Evolutionary conservation across 2,888 invertebrate genomes (phyloP).

Genomic region (Yponomeuta sedellus): DNA sequence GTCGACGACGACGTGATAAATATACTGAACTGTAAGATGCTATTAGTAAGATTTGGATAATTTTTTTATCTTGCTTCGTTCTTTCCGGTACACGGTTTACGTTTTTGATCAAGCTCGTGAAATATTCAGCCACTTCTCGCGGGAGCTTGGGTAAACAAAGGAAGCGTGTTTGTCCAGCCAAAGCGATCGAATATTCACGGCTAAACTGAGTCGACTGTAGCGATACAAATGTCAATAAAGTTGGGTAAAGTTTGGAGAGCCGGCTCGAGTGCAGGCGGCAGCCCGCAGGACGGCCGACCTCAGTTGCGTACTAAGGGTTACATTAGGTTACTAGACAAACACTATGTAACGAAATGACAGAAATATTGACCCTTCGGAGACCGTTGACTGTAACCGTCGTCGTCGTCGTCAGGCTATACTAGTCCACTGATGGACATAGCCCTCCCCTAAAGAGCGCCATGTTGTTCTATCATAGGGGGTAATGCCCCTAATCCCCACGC

Average conservation of each 20-base stretch:
- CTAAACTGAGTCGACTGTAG: background rate
- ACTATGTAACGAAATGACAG: too few relatives aligned
- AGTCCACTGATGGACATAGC: too few relatives aligned
- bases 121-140: background rate
- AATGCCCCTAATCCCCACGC: too few relatives aligned
- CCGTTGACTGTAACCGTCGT: too few relatives aligned
- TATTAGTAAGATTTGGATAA: background rate
- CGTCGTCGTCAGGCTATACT: too few relatives aligned
- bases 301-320: background rate
- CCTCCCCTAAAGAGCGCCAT: too few relatives aligned
- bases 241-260: background rate
- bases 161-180: background rate
- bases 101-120: background rate
- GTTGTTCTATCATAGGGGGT: too few relatives aligned
- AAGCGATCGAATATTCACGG: conserved; percentile 2
- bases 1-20: too few relatives aligned
- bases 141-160: background rate
- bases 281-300: background rate
- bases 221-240: conserved; percentile 1
- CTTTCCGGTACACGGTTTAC: background rate
- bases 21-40: too few relatives aligned
- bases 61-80: conserved; percentile 10
- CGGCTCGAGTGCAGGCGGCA: background rate
- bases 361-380: too few relatives aligned
- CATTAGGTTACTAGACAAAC: background rate